Conservation (phyloP, 2,797 vertebrate genomes). For the Argentina silus region DNA sequence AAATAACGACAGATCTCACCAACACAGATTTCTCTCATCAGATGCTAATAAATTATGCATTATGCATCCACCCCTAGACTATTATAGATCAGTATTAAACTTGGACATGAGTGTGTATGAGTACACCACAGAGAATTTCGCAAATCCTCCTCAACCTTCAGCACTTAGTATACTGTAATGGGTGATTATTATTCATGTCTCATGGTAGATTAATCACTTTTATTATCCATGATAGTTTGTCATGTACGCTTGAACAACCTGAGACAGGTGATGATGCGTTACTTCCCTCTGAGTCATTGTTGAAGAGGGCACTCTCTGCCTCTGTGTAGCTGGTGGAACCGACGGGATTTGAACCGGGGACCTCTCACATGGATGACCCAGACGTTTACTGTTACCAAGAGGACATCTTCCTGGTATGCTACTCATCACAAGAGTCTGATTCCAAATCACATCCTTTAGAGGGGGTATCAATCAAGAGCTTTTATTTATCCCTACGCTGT, state of each 20-base stretch:
- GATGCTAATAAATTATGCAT: neutral
- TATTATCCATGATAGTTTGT: neutral
- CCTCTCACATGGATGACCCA: too few relatives aligned
- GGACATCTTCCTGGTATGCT: neutral
- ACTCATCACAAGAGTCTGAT: too few relatives aligned
- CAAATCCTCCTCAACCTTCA: neutral
- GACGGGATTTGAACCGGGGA: too few relatives aligned
- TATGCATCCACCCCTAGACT: neutral
- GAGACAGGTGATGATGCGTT: neutral
- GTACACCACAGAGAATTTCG: neutral
- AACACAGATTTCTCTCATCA: neutral
- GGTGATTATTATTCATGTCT: slow-evolving; percentile 1
- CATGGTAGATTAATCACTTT: neutral
- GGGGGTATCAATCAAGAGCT: slow-evolving; percentile 40
- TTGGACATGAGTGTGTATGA: neutral
- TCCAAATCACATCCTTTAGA: too few relatives aligned
- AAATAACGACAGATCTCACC: neutral
- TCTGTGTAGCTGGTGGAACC: neutral
- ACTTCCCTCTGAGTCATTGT: neutral
- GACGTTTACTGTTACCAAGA: neutral
- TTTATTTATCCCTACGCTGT: slow-evolving; percentile 41
- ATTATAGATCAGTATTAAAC: neutral
- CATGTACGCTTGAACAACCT: neutral
- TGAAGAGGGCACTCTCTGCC: neutral
- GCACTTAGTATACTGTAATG: neutral